Percentiles rank a stretch among this genome's conserved stretches.
Conservation (phyloP, 2,888 invertebrate genomes). For the Linnaemya tessellans region DNA sequence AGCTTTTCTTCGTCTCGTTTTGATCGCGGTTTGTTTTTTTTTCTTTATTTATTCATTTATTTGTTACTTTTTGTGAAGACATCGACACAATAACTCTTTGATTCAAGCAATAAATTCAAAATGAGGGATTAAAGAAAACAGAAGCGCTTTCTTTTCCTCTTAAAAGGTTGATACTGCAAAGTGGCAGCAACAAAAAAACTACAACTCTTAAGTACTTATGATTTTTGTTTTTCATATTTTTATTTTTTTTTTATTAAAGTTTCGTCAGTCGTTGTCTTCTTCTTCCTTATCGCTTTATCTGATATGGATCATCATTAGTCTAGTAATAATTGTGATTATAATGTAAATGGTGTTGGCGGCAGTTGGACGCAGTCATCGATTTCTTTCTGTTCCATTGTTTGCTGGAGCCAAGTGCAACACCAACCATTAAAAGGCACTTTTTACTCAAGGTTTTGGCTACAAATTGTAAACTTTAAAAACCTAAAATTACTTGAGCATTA, state of each 20-base stretch:
- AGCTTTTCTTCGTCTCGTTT: conserved; percentile 39
- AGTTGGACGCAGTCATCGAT: conserved; percentile 66
- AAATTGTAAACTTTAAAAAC: conserved; percentile 33
- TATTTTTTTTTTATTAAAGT: conserved; percentile 38
- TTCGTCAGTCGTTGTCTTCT: conserved; percentile 26
- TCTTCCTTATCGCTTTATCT: conserved; percentile 5
- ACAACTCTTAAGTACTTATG: conserved; percentile 21
- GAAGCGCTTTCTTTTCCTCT: conserved; percentile 60
- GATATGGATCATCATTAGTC: conserved; percentile 62
- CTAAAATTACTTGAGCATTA: conserved; percentile 45
- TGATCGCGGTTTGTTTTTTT: conserved; percentile 1
- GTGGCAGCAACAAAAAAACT: conserved; percentile 17
- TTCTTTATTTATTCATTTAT: not conserved
- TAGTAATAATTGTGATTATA: conserved; percentile 69
- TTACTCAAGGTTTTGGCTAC: conserved; percentile 20
- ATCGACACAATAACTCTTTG: conserved; percentile 62
- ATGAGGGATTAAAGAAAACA: conserved; percentile 52
- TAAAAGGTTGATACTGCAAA: conserved; percentile 32
- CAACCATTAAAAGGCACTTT: conserved; percentile 60
- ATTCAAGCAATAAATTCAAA: conserved; percentile 44
- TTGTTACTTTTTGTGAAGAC: conserved; percentile 40
- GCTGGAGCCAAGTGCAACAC: conserved; percentile 33
- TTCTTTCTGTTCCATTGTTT: conserved; percentile 30
- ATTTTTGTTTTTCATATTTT: not conserved
- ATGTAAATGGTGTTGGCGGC: conserved; percentile 71